A percentile compares a stretch with the other conserved stretches of the same genome.
Evolutionary conservation across 1,140 invertebrate genomes (phyloP).

Genomic region (Drosophila burlai): DNA sequence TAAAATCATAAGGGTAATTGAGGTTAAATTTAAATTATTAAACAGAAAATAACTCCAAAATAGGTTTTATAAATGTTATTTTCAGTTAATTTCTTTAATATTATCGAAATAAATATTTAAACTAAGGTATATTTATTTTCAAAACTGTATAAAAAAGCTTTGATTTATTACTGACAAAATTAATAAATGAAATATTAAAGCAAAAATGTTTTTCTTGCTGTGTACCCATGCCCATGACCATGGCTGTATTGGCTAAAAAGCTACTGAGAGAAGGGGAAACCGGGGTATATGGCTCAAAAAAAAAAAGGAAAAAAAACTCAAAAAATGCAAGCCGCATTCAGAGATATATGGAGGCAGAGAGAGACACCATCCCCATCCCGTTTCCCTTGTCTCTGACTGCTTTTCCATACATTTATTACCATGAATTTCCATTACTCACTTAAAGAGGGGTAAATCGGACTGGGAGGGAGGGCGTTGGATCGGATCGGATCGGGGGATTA

Average conservation of each 20-base stretch:
- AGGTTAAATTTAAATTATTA: not conserved
- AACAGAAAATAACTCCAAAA: not conserved
- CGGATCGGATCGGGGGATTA: constrained; percentile 15
- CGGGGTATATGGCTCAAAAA: not conserved
- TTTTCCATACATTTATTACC: constrained; percentile 56
- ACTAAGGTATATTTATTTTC: too few relatives aligned
- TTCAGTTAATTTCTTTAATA: not conserved
- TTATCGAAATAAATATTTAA: too few relatives aligned
- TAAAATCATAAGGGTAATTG: not conserved
- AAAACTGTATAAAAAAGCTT: too few relatives aligned
- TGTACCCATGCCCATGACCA: constrained; percentile 9
- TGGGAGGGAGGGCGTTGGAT: not conserved
- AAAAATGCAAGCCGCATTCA: constrained; percentile 63
- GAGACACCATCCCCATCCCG: not conserved
- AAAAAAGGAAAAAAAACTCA: not conserved
- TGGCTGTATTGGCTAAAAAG: constrained; percentile 20
- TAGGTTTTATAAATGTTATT: not conserved
- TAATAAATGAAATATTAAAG: not conserved
- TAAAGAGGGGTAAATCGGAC: constrained; percentile 18
- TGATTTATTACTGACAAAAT: not conserved
- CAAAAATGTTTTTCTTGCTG: not conserved
- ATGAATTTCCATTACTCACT: constrained; percentile 80
- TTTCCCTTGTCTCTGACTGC: constrained; percentile 2
- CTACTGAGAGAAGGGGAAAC: not conserved
- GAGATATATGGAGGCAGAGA: not conserved